Evolutionary conservation across 2,113 vertebrate species (phyloP).

Genomic region (Pluvianellus socialis): DNA sequence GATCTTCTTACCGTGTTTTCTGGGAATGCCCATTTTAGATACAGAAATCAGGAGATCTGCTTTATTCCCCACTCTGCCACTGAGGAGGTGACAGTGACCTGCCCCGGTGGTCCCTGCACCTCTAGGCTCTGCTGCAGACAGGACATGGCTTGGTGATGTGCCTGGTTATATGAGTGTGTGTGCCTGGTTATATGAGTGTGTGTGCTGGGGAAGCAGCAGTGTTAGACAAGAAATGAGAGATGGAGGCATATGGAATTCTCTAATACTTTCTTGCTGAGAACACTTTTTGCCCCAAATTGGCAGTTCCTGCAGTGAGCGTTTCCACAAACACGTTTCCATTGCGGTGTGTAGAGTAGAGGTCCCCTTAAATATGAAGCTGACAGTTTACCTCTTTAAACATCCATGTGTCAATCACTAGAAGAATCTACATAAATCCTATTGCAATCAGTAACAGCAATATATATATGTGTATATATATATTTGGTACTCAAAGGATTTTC

Average conservation of each 20-base stretch:
- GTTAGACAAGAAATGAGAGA: not conserved
- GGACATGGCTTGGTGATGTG: accelerated
- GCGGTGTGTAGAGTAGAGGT: not conserved
- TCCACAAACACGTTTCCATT: not conserved
- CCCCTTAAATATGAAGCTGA: not conserved
- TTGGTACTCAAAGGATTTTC: conserved; percentile 21
- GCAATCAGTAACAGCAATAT: conserved; percentile 25
- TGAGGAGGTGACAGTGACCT: not conserved
- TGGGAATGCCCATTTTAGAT: not conserved
- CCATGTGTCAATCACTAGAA: conserved; percentile 22
- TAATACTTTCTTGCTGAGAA: not conserved
- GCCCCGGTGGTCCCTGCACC: not conserved
- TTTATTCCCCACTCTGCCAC: not conserved
- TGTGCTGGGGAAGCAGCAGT: not conserved
- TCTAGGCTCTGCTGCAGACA: not conserved
- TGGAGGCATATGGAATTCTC: not conserved
- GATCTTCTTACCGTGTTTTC: not conserved
- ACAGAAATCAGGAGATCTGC: not conserved
- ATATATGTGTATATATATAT: not conserved
- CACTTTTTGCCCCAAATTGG: not conserved
- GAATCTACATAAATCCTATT: not conserved
- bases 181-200: not conserved
- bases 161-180: not conserved
- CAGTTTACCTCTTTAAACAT: conserved; percentile 32
- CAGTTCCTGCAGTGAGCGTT: not conserved